These are phyloP conservation scores for Pangasius djambal DNA, from an alignment of 2,797 vertebrate genomes.

Conservation along the genomic window DNA sequence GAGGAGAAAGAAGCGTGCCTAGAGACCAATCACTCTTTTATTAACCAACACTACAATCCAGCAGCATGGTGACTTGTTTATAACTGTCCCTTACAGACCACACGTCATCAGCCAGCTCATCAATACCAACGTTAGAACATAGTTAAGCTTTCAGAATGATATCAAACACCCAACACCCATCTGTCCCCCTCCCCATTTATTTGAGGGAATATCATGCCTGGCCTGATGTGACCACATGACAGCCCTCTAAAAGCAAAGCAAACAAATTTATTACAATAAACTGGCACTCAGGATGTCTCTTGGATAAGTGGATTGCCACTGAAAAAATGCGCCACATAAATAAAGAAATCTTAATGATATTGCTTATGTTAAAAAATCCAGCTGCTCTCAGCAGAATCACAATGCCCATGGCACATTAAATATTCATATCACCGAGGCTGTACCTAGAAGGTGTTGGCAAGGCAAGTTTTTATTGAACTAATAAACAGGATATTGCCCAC, in stretches of 20 bases:
- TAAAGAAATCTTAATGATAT: conserved; percentile 83
- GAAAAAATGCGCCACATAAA: conserved; percentile 76
- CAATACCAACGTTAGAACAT: conserved; percentile 28
- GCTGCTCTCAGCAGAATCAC: conserved; percentile 82
- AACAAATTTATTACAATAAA: conserved; percentile 66
- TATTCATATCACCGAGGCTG: conserved; percentile 71
- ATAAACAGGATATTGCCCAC: conserved; percentile 66
- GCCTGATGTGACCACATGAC: conserved; percentile 61
- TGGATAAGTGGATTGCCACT: conserved; percentile 49
- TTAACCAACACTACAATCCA: conserved; percentile 44
- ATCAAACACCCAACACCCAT: conserved; percentile 22
- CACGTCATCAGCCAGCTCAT: conserved; percentile 42
- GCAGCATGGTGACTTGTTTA: conserved; percentile 45
- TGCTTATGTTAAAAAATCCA: conserved; percentile 76
- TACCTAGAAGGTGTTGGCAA: conserved; percentile 62
- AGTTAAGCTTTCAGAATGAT: conserved; percentile 35
- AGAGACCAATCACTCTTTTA: conserved; percentile 50
- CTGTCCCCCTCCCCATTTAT: conserved; percentile 35
- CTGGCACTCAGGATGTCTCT: conserved; percentile 58
- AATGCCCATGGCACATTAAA: conserved; percentile 74
- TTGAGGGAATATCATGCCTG: conserved; percentile 25
- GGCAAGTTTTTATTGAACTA: conserved; percentile 71
- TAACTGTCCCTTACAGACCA: conserved; percentile 40
- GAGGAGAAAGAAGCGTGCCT: conserved; percentile 1
- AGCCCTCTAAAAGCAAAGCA: conserved; percentile 51